phyloP scores from a whole-genome alignment of 2,888 invertebrate species.

The Erynnis tages region DNA sequence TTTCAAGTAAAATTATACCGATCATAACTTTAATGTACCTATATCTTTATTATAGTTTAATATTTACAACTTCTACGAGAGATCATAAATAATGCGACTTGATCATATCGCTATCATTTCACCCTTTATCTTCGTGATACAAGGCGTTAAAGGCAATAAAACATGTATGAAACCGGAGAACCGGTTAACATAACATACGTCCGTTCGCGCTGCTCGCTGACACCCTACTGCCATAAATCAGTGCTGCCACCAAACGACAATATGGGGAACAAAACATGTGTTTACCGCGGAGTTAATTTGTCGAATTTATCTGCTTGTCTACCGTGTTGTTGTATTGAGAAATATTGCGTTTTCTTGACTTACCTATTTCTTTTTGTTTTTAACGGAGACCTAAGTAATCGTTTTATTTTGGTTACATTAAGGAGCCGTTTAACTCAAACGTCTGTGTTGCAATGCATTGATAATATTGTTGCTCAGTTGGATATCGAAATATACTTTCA shows the following conservation, averaged over 20 bases:
- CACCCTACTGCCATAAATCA: slow-evolving; percentile 72
- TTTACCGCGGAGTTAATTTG: slow-evolving; percentile 80
- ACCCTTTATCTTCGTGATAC: slow-evolving; percentile 16
- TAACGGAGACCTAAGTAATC: background rate
- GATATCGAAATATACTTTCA: too few relatives aligned
- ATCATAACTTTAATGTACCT: too few relatives aligned
- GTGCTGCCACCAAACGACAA: slow-evolving; percentile 75
- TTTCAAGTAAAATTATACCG: too few relatives aligned
- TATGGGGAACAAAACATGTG: slow-evolving; percentile 79
- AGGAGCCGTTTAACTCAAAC: too few relatives aligned
- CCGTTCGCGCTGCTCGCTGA: slow-evolving; percentile 31
- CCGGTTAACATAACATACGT: slow-evolving; percentile 36
- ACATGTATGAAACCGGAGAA: slow-evolving; percentile 33
- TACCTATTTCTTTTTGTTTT: slow-evolving; percentile 42
- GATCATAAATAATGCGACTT: slow-evolving; percentile 15
- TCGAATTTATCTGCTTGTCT: slow-evolving; percentile 78
- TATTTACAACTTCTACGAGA: background rate
- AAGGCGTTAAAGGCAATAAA: slow-evolving; percentile 12
- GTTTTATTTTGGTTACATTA: too few relatives aligned
- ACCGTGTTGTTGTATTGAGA: slow-evolving; percentile 66
- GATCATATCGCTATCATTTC: slow-evolving; percentile 11
- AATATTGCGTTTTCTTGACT: slow-evolving; percentile 62
- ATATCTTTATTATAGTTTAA: too few relatives aligned
- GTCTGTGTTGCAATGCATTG: too few relatives aligned
- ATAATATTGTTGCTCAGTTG: too few relatives aligned